Evolutionary conservation across 2,797 vertebrate genomes (phyloP), one percentile per base, ranked within the genome.

Genomic region (Girardinus metallicus): DNA sequence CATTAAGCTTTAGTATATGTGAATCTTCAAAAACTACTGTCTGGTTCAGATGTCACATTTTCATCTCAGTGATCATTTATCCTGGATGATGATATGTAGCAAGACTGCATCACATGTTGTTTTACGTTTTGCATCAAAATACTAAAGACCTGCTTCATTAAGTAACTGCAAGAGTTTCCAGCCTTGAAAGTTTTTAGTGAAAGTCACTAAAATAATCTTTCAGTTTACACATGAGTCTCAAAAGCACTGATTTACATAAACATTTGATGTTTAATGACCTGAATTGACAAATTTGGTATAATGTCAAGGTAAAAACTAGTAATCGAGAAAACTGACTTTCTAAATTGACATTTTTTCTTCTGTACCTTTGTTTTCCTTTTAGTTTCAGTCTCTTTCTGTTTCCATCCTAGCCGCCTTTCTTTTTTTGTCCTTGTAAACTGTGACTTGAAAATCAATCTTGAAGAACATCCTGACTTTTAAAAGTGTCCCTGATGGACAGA

Each of bases 401-500:
- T 71, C 12, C 68, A 44, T 26, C 12, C 1, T 71, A 12, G 5
- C 23, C n/a, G 2, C 64, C 21, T 41, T 39, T 23, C 64, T 70
- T 41, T 41, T 18, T 43, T 71, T 71, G 41, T 44, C 41, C 68
- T 29, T 71, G 39, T n/a, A 15, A 43, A 43, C 9, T 29, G 36
- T 26, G 41, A 44, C 5, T 44, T n/a, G 39, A 71, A 71, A 71
- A 71, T 71, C 41, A 71, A 71, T 71, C 41, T 44, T 29, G 39
- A 7, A n/a, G 53, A 55, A 57, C 53, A 55, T 75, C 3, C 49
- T 43, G 51, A 74, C 68, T 71, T 71, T 43, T 44, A 44, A 71
- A 71, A 71, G 21, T n/a, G 41, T 44, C 68, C 68, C 41, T 71
- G 41, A 29, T n/a, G 68, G 39, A 71, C 26, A 43, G 68, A 71